These are phyloP conservation scores for Oreotrochilus melanogaster DNA, from an alignment of 2,113 vertebrate genomes.

Conservation along the genomic window DNA sequence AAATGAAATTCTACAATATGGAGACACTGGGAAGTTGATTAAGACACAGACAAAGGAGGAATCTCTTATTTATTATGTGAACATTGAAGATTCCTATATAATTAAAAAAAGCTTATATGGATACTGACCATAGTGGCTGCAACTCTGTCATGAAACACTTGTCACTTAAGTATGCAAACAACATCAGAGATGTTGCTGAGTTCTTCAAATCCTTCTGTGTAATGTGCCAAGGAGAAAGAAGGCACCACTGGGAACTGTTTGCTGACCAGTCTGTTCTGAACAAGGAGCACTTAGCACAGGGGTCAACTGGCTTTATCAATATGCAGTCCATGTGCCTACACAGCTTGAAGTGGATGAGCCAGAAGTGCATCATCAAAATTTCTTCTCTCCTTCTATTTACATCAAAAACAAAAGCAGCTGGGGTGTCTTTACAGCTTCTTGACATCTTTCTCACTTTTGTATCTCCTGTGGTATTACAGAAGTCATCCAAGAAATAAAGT, in stretches of 20 bases:
- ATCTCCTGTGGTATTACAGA: neutral
- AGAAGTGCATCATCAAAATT: neutral
- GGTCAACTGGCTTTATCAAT: neutral
- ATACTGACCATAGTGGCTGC: fast-evolving
- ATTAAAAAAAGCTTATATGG: neutral
- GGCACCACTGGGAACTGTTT: neutral
- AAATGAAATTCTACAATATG: neutral
- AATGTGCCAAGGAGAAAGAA: neutral
- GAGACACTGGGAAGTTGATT: neutral
- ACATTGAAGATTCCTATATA: fast-evolving
- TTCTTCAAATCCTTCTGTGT: neutral
- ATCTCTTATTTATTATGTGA: neutral
- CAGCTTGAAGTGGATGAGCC: neutral
- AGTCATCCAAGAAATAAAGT: neutral
- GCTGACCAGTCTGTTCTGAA: neutral
- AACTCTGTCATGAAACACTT: fast-evolving
- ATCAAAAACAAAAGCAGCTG: neutral
- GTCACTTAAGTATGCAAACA: neutral
- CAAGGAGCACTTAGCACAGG: neutral
- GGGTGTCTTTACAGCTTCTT: neutral
- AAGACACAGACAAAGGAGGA: neutral
- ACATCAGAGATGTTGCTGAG: neutral
- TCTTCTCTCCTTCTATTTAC: neutral
- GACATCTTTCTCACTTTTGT: neutral
- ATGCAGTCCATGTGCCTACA: neutral